A percentile compares a stretch with the other conserved stretches of the same genome.
These are phyloP conservation scores for Zalophus californianus DNA, from an alignment of 2,797 vertebrate species.

Conservation along the genomic window DNA sequence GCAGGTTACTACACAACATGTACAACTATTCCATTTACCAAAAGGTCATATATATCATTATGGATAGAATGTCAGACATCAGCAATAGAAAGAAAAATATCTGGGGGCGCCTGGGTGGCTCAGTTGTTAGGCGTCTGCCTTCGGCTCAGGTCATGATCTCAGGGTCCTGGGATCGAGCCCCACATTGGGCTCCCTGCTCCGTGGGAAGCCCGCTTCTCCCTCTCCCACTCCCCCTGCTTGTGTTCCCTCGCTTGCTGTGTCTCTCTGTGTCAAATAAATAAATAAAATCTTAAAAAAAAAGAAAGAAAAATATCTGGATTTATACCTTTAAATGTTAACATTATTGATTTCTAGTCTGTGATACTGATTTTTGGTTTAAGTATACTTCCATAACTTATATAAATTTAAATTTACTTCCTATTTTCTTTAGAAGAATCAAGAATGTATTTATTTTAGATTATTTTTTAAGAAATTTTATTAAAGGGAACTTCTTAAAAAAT, in stretches of 20 bases:
- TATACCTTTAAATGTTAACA: neutral
- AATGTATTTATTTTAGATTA: neutral
- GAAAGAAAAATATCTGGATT: neutral
- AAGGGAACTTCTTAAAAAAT: neutral
- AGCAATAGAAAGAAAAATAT: conserved; percentile 16
- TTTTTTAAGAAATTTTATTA: conserved; percentile 37
- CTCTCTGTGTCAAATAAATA: too few relatives aligned
- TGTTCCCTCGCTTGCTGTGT: too few relatives aligned
- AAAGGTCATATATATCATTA: neutral
- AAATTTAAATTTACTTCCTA: neutral
- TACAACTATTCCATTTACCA: neutral
- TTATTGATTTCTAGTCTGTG: neutral
- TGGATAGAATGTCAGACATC: neutral
- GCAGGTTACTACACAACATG: neutral
- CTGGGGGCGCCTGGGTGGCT: neutral
- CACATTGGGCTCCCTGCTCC: too few relatives aligned
- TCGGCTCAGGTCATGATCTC: too few relatives aligned
- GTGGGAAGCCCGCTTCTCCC: too few relatives aligned
- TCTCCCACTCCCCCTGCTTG: too few relatives aligned
- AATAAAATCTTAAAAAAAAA: neutral
- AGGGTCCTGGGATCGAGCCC: too few relatives aligned
- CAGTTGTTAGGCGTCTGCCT: too few relatives aligned
- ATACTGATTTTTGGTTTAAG: neutral
- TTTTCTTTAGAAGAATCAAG: neutral
- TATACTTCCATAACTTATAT: neutral